Evolutionary conservation across 1,140 invertebrate species (phyloP).

Genomic region (Teleogryllus occipitalis): DNA sequence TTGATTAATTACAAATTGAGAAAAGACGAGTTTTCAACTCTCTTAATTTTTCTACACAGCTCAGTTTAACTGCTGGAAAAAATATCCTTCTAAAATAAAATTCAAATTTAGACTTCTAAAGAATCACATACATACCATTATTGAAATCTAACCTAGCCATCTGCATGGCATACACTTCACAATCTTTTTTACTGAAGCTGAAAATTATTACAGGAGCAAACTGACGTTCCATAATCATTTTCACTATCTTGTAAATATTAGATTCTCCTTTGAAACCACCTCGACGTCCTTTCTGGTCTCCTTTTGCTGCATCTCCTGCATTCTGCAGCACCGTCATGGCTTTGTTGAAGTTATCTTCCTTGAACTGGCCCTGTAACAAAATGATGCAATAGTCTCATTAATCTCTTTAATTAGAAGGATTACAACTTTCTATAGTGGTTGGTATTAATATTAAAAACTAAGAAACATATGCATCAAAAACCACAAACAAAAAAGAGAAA

Average conservation of each 20-base stretch:
- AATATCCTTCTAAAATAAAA: slow-evolving; percentile 98
- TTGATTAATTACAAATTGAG: too few relatives aligned
- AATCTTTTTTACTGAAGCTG: slow-evolving; percentile 98
- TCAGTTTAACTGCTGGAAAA: too few relatives aligned
- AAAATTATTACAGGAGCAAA: slow-evolving; percentile 98
- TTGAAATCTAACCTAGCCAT: slow-evolving; percentile 97
- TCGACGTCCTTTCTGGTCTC: slow-evolving; percentile 63
- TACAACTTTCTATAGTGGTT: too few relatives aligned
- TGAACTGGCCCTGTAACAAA: slow-evolving; percentile 65
- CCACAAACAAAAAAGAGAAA: too few relatives aligned
- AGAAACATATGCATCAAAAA: too few relatives aligned
- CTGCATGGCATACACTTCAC: slow-evolving; percentile 92
- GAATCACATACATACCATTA: slow-evolving; percentile 47
- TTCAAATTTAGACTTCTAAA: too few relatives aligned
- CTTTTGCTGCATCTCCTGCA: slow-evolving; percentile 63
- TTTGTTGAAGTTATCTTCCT: slow-evolving; percentile 94
- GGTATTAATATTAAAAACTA: too few relatives aligned
- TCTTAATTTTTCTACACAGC: too few relatives aligned
- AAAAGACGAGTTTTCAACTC: too few relatives aligned
- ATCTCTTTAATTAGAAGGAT: too few relatives aligned
- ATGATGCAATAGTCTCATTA: too few relatives aligned
- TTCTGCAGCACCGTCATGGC: slow-evolving; percentile 84
- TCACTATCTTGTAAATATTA: slow-evolving; percentile 95
- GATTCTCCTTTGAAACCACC: slow-evolving; percentile 60
- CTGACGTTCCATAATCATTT: slow-evolving; percentile 97